Evolutionary conservation across 2,797 vertebrate species (phyloP).

Genomic region (Aplochiton taeniatus): DNA sequence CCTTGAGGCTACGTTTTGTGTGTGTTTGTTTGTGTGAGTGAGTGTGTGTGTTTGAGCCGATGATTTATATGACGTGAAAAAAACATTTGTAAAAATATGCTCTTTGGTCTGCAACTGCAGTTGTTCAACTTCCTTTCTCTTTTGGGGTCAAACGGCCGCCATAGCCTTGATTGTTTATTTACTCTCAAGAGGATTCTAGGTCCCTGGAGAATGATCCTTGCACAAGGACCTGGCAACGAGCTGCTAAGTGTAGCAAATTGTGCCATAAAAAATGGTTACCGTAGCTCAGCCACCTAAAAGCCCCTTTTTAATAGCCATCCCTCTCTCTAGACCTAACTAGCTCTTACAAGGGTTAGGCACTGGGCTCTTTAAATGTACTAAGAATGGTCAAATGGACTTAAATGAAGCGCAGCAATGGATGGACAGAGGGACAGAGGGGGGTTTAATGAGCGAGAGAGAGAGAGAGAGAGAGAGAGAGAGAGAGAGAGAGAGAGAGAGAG

Average conservation of each 20-base stretch:
- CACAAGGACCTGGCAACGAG: slow-evolving; percentile 49
- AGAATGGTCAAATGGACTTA: slow-evolving; percentile 67
- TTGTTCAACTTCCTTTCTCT: no score
- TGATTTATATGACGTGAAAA: slow-evolving; percentile 48
- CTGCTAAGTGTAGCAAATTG: slow-evolving; percentile 56
- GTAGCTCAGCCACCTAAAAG: slow-evolving; percentile 50
- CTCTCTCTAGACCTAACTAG: slow-evolving; percentile 21
- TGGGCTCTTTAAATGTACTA: slow-evolving; percentile 59
- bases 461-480: slow-evolving; percentile 34
- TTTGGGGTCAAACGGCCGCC: no score
- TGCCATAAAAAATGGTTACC: slow-evolving; percentile 59
- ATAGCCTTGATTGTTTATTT: slow-evolving; percentile 58
- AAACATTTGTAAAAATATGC: no score
- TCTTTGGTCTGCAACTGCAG: no score
- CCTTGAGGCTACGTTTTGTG: slow-evolving; percentile 35
- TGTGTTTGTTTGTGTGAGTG: slow-evolving; percentile 36
- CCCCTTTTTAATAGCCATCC: slow-evolving; percentile 16
- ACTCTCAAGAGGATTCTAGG: slow-evolving; percentile 19
- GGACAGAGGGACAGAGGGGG: slow-evolving; percentile 36
- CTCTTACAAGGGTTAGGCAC: slow-evolving; percentile 43
- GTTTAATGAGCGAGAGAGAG: slow-evolving; percentile 15
- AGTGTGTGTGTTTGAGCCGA: slow-evolving; percentile 14
- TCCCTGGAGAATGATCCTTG: slow-evolving; percentile 34
- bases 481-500: slow-evolving; percentile 29
- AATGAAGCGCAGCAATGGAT: slow-evolving; percentile 60